Evolutionary conservation across 2,888 invertebrate species (phyloP).

Genomic region (Leptinotarsa rubiginosa): DNA sequence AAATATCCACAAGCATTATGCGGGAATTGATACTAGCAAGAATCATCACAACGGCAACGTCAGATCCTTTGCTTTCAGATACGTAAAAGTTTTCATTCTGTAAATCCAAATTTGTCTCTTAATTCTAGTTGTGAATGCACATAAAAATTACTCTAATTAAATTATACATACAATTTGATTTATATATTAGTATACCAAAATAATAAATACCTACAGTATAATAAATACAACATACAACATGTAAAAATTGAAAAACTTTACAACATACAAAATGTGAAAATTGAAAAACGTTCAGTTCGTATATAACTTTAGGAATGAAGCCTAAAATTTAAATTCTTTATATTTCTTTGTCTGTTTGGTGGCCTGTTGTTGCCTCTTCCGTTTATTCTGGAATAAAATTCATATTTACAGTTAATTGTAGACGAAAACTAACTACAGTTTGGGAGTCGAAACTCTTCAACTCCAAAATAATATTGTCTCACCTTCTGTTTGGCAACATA

Average conservation of each 20-base stretch:
- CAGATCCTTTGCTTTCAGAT: too few relatives aligned
- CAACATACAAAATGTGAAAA: neutral
- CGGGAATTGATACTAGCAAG: too few relatives aligned
- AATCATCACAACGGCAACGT: too few relatives aligned
- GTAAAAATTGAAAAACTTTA: neutral
- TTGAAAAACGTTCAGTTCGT: neutral
- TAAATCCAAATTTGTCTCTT: too few relatives aligned
- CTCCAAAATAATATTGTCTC: too few relatives aligned
- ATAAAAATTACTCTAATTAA: too few relatives aligned
- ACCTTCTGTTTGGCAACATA: too few relatives aligned
- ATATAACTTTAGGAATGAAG: neutral
- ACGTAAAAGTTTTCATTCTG: too few relatives aligned
- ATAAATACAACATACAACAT: too few relatives aligned
- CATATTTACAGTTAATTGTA: conserved; percentile 64
- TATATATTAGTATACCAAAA: neutral
- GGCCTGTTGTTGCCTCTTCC: conserved; percentile 92
- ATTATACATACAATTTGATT: too few relatives aligned
- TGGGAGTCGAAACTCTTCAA: conserved; percentile 99
- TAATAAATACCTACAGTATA: neutral
- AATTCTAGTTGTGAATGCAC: too few relatives aligned
- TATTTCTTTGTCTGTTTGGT: conserved; percentile 93
- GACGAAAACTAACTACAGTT: conserved; percentile 62
- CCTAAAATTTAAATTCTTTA: conserved; percentile 85
- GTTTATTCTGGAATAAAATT: conserved; percentile 85
- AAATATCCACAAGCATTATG: too few relatives aligned